phyloP scores from a whole-genome alignment of 2,113 vertebrate genomes.

The Marmota monax region DNA sequence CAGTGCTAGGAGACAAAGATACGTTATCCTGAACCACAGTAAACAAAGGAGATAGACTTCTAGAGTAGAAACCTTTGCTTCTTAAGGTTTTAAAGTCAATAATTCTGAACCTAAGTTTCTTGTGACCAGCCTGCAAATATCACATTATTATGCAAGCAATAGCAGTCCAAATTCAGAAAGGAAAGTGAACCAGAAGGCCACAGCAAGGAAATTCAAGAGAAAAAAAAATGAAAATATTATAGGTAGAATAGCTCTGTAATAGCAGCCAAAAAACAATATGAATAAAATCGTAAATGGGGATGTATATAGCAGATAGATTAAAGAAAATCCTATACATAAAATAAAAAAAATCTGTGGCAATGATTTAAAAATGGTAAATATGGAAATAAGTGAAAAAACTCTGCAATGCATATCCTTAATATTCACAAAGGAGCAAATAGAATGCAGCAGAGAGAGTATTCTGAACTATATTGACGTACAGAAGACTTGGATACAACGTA shows the following conservation, averaged over 20 bases:
- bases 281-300: neutral
- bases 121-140: neutral
- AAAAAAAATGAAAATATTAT: neutral
- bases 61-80: neutral
- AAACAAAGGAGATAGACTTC: neutral
- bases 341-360: neutral
- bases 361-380: neutral
- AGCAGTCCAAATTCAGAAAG: neutral
- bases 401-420: neutral
- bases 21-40: neutral
- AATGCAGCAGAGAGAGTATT: no score
- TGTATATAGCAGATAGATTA: neutral
- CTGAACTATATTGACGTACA: neutral
- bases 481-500: accelerated
- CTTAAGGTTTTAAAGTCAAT: neutral
- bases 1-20: neutral
- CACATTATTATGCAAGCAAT: neutral
- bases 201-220: neutral
- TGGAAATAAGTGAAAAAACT: neutral
- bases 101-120: neutral
- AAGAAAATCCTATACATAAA: neutral
- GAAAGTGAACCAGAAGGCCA: neutral
- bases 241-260: neutral
- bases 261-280: neutral
- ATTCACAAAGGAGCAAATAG: neutral